These are phyloP conservation scores for Fissipunctia ypsillon DNA, from an alignment of 2,888 invertebrate species.

Conservation along the genomic window DNA sequence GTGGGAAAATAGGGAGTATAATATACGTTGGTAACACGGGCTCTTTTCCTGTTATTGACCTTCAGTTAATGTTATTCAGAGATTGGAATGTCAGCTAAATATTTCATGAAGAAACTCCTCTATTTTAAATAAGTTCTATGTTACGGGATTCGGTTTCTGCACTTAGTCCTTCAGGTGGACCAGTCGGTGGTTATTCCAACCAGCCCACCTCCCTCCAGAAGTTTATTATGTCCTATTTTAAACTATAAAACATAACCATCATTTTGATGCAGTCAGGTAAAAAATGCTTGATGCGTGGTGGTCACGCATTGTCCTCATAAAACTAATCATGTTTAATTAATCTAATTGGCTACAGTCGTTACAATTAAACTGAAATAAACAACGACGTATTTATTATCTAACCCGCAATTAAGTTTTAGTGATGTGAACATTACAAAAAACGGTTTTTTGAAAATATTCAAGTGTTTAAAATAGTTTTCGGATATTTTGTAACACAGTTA, in stretches of 20 bases:
- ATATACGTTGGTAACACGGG: background rate
- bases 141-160: too few relatives aligned
- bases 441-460: background rate
- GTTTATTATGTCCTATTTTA: too few relatives aligned
- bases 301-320: slow-evolving; percentile 40
- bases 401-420: background rate
- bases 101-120: background rate
- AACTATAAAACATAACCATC: background rate
- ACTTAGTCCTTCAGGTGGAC: too few relatives aligned
- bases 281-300: background rate
- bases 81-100: background rate
- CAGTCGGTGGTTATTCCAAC: too few relatives aligned
- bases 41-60: slow-evolving; percentile 8
- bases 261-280: background rate
- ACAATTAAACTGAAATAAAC: slow-evolving; percentile 17
- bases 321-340: slow-evolving; percentile 44
- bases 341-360: slow-evolving; percentile 39
- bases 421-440: background rate
- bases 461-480: background rate
- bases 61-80: background rate
- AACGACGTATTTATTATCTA: background rate
- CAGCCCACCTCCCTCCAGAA: too few relatives aligned
- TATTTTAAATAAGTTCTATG: background rate
- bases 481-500: slow-evolving; percentile 3
- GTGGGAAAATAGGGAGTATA: slow-evolving; percentile 1